Evolutionary conservation across 2,113 vertebrate genomes (phyloP).

Genomic region (Irena cyanogastra): DNA sequence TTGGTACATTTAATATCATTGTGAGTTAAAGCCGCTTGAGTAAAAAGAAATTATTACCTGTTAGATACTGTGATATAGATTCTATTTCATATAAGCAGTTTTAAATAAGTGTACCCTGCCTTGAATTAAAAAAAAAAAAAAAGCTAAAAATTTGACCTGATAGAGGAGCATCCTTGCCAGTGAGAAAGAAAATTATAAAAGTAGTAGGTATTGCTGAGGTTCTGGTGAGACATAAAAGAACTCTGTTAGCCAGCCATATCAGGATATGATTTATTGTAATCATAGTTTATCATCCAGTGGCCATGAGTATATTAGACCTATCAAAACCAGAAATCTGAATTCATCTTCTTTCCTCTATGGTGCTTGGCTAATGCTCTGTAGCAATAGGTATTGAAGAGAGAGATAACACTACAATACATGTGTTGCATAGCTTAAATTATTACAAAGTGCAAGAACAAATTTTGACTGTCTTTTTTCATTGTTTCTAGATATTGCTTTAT

Average conservation of each 20-base stretch:
- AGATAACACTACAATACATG: not conserved
- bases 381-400: not conserved
- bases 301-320: not conserved
- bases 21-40: not conserved
- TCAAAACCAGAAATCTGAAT: not conserved
- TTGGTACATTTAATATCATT: not conserved
- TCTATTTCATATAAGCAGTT: not conserved
- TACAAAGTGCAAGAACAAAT: not conserved
- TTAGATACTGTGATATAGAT: not conserved
- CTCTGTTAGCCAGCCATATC: not conserved
- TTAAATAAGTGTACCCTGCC: not conserved
- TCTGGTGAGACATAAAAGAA: not conserved
- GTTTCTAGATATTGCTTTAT: not conserved
- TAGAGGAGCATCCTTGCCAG: not conserved
- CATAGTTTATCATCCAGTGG: not conserved
- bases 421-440: not conserved
- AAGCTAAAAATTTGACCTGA: not conserved
- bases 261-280: not conserved
- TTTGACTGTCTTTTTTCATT: not conserved
- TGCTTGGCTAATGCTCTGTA: not conserved
- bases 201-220: not conserved
- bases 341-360: not conserved
- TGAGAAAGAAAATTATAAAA: not conserved
- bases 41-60: not conserved
- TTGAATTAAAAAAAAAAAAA: not conserved